Percentiles rank a stretch among this genome's conserved stretches.
These are phyloP conservation scores for Lepidotrigona ventralis DNA, from an alignment of 1,140 invertebrate species.

Conservation along the genomic window DNA sequence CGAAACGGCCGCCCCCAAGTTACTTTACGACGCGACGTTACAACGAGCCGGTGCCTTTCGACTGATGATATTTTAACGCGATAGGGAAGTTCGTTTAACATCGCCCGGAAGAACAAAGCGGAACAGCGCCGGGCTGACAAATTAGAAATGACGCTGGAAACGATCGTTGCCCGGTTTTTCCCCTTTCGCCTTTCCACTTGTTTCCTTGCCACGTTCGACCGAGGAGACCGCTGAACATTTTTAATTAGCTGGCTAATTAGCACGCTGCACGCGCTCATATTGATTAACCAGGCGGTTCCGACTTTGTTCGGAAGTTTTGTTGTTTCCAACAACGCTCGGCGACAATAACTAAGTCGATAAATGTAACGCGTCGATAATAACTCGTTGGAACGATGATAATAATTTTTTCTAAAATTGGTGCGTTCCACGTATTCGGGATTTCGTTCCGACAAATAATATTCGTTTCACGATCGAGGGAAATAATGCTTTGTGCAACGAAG, in stretches of 20 bases:
- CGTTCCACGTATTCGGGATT: too few species aligned
- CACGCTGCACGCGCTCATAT: not conserved
- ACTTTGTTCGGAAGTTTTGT: not conserved
- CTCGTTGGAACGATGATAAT: too few species aligned
- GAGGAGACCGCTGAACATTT: not conserved
- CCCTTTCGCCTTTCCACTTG: too few species aligned
- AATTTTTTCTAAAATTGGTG: too few species aligned
- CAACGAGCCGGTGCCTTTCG: not conserved
- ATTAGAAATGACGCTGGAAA: not conserved
- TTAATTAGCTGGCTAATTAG: slow-evolving; percentile 2
- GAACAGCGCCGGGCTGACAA: too few species aligned
- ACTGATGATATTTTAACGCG: slow-evolving; percentile 30
- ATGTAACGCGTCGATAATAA: not conserved
- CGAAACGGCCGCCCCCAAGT: slow-evolving; percentile 5
- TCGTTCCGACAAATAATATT: too few species aligned
- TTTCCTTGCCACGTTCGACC: not conserved
- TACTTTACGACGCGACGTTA: slow-evolving; percentile 31
- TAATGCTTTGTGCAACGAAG: too few species aligned
- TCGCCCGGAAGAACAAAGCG: not conserved
- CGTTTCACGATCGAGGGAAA: too few species aligned
- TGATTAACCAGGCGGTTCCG: not conserved
- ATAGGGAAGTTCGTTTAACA: slow-evolving; percentile 25
- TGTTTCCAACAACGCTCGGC: not conserved
- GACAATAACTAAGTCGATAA: not conserved
- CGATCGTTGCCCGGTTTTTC: not conserved